Evolutionary conservation across 1,140 invertebrate species (phyloP), one percentile per base, ranked within the genome.

Genomic region (Arctopsyche grandis): DNA sequence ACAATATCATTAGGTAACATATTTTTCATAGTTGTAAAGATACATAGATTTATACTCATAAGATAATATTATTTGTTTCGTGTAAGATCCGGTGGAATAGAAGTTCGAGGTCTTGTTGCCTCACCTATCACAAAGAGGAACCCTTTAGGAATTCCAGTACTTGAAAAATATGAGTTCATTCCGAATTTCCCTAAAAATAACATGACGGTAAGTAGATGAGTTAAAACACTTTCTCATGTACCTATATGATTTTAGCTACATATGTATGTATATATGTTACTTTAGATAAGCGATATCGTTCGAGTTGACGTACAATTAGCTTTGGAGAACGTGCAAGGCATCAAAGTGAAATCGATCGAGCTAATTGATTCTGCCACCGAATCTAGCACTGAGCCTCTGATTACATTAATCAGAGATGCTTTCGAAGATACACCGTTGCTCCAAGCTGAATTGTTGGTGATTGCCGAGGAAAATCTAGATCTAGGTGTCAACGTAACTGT

Each of bases 91-190:
- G 96, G 95, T 46, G 95, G 95, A 70, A 92, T 98, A 14, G 94
- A 96, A 87, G 91, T 98, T 29, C 90, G 91, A 77, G 96, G 95
- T 58, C 86, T 98, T 0, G 93, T 94, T 83, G 94, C 94, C 0
- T 95, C 91, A 81, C 90, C 93, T 3, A 96, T 98, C 63, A 90
- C 94, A 7, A 91, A 92, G 78, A 91, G 89, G 24, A 89, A 91
- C 79, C 88, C 89, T 9, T 86, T 90, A 4, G 91, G 90, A 9
- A 89, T 93, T 21, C 93, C 93, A 12, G 91, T 94, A 5, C 83
- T 94, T 9, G 94, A 95, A 84, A 91, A 91, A 83, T 95, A 94
- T 83, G 87, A 90, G 77, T 97, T 98, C 84, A 84, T 97, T 1
- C 91, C 95, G 0, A 91, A 94, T 84, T 87, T 87, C 75, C 86